Percentiles rank a stretch among this genome's conserved stretches.
phyloP scores from a whole-genome alignment of 2,797 vertebrate genomes.

The Protosalanx chinensis region DNA sequence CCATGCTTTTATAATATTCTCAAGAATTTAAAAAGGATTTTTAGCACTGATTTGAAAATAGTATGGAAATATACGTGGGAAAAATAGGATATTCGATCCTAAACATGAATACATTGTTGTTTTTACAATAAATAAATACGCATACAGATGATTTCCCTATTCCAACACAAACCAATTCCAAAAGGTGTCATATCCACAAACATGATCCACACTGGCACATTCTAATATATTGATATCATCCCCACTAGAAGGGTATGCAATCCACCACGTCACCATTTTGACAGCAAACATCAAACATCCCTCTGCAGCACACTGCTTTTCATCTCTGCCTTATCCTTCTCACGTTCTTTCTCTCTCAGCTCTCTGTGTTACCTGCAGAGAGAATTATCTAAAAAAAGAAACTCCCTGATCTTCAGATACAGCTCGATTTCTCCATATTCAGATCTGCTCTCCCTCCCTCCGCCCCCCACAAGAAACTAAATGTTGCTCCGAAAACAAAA shows the following conservation, averaged over 20 bases:
- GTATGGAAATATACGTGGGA: conserved; percentile 60
- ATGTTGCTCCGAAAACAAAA: conserved; percentile 42
- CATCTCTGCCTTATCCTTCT: conserved; percentile 1
- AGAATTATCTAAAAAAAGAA: conserved; percentile 13
- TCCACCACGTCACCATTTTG: conserved; percentile 64
- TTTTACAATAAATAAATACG: conserved; percentile 57
- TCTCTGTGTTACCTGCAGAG: conserved; percentile 20
- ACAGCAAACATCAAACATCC: conserved; percentile 63
- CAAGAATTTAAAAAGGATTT: conserved; percentile 63
- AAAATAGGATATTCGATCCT: conserved; percentile 48
- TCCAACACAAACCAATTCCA: conserved; percentile 60
- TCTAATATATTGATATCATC: conserved; percentile 62
- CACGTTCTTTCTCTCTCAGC: conserved; percentile 12
- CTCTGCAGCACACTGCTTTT: conserved; percentile 17
- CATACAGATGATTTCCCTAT: conserved; percentile 56
- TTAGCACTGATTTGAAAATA: conserved; percentile 59
- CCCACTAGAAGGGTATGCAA: conserved; percentile 55
- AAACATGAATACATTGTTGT: conserved; percentile 50
- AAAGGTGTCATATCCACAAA: conserved; percentile 64
- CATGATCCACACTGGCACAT: conserved; percentile 66
- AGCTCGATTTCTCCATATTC: no score
- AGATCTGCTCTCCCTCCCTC: conserved; percentile 9
- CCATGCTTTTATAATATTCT: conserved; percentile 68
- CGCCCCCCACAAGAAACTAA: conserved; percentile 20
- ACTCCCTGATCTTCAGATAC: conserved; percentile 35